Base-by-base conservation (phyloP, 1,140 invertebrate species). In the Drosophila sechellia region DNA sequence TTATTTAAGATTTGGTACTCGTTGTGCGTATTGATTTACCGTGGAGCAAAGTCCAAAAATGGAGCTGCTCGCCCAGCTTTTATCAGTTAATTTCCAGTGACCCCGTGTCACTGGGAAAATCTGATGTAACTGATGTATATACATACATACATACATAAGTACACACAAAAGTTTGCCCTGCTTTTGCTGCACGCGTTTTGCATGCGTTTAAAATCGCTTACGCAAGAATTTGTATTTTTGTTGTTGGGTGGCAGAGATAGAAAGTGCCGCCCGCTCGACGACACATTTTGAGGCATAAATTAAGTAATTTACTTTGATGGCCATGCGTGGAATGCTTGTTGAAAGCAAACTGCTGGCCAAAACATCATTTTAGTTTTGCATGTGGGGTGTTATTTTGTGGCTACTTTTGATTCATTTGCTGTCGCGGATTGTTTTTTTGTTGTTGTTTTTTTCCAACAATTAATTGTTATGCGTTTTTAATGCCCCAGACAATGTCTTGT, bases 391-490 rank as follows among this genome's bases (percentile, higher is more conserved):
- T 34, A 31, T 31, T 31, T 46, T 42, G 20, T 31, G 31, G 13
- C 12, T 52, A 74, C 63, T 73, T 65, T 86, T 87, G 78, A 86
- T 86, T 87, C 70, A 86, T 85, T 78, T 66, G 60, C 60, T 64
- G 70, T 79, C 70, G 39, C 20, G 35, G 52, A 55, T 81, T 75
- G 69, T 74, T 74, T 79, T 74, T 71, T 59, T 60, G 17, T 17
- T 17, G 17, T 78, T 75, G 69, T 74, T 74, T 79, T 74, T 71
- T 59, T 60, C 12, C 40, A 49, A 39, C 76, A 58, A 73, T 89
- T 86, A 83, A 83, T 83, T 83, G 81, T 87, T 86, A 87, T 83
- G 79, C 70, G 79, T 69, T 86, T 87, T 86, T 83, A 79, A 89
- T 80, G 68, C 58, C 64, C 17, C 64, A 53, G 59, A 73, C 56